Conservation (phyloP, 2,113 vertebrate genomes). For the Apistogramma diplotaenia region DNA sequence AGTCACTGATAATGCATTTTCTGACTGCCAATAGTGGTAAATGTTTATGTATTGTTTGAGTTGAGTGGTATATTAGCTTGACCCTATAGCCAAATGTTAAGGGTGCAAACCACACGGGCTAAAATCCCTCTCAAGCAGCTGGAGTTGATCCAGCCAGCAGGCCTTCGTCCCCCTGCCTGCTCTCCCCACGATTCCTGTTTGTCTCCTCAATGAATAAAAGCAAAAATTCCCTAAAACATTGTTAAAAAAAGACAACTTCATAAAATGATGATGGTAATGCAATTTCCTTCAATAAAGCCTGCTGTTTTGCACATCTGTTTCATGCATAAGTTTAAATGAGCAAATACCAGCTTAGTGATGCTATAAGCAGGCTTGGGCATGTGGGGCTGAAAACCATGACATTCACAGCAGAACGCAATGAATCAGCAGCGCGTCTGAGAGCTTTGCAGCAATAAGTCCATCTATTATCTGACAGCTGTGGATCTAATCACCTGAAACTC, state of each 20-base stretch:
- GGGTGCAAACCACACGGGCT: background rate
- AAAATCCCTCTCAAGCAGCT: background rate
- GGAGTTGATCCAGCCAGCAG: background rate
- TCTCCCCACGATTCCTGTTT: background rate
- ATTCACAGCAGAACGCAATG: conserved; percentile 20
- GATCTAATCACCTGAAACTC: background rate
- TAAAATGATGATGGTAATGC: background rate
- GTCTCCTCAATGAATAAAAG: background rate
- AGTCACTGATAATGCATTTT: background rate
- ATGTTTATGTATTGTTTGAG: background rate
- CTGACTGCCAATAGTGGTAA: background rate
- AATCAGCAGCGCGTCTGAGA: conserved; percentile 26
- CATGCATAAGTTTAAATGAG: background rate
- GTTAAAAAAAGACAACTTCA: background rate
- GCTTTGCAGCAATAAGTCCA: background rate
- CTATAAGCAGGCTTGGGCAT: conserved; percentile 61
- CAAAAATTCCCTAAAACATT: background rate
- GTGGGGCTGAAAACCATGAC: conserved; percentile 17
- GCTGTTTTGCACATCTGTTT: conserved; percentile 6
- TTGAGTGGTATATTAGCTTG: background rate
- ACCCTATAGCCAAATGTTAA: background rate
- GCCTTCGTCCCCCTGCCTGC: background rate
- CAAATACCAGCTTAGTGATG: conserved; percentile 51
- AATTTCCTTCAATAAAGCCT: background rate
- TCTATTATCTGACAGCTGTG: conserved; percentile 17